Conservation (phyloP, 2,888 invertebrate species). For the Calameuta pallipes region DNA sequence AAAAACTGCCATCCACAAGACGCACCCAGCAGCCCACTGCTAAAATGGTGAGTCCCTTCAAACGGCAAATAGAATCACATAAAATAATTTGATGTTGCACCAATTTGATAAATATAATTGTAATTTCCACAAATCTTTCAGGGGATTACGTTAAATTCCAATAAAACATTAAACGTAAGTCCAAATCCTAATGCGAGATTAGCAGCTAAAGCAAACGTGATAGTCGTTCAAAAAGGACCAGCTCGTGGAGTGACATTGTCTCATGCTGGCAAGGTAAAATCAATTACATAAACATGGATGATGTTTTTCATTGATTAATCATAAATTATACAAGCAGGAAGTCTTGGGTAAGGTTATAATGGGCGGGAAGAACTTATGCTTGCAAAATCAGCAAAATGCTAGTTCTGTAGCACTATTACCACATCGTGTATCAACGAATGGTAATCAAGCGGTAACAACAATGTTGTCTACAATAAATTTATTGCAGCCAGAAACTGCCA, state of each 20-base stretch:
- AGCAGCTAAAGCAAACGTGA: conserved; percentile 70
- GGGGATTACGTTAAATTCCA: conserved; percentile 49
- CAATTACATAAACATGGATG: neutral
- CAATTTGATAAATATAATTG: neutral
- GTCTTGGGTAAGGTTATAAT: conserved; percentile 60
- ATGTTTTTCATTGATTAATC: neutral
- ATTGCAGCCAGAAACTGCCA: conserved; percentile 38
- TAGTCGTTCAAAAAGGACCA: conserved; percentile 72
- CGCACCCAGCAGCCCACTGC: conserved; percentile 48
- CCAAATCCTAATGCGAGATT: conserved; percentile 48
- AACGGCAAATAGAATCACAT: neutral
- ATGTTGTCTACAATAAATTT: conserved; percentile 36
- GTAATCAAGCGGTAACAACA: conserved; percentile 43
- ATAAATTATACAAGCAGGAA: conserved; percentile 44
- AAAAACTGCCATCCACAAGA: conserved; percentile 46
- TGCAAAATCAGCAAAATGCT: conserved; percentile 47
- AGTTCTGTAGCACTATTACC: conserved; percentile 46
- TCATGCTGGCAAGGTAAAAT: conserved; percentile 57
- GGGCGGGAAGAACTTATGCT: conserved; percentile 54
- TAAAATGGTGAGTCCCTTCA: conserved; percentile 45
- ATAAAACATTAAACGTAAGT: conserved; percentile 50
- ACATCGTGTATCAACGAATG: conserved; percentile 48
- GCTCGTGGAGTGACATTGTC: conserved; percentile 66
- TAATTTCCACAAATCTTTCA: conserved; percentile 27
- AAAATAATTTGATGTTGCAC: neutral